Evolutionary conservation across 1,140 invertebrate species (phyloP).

Genomic region (Lasaia peninsularis): DNA sequence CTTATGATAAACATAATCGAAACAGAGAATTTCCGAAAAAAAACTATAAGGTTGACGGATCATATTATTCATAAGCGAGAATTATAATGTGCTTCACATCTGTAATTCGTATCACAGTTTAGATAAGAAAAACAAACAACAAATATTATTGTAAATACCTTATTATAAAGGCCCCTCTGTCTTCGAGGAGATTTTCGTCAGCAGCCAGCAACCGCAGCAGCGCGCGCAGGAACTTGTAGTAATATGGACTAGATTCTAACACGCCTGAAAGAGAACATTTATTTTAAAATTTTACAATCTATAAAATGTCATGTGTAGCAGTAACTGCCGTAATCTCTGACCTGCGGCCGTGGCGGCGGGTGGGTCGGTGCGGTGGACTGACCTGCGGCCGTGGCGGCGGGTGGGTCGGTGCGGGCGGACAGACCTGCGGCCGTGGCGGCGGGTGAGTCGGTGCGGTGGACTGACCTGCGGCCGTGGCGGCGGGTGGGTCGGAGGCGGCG

Average conservation of each 20-base stretch:
- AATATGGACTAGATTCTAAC: conserved; percentile 81
- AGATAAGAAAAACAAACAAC: background rate
- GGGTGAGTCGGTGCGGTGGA: background rate
- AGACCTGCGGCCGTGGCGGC: background rate
- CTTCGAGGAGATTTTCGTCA: conserved; percentile 92
- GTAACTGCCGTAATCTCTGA: too few species aligned
- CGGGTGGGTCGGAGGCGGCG: conserved; percentile 27
- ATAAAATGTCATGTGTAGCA: too few species aligned
- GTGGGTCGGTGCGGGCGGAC: conserved; percentile 37
- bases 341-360: conserved; percentile 6
- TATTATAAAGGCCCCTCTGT: conserved; percentile 96
- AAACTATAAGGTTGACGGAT: too few species aligned
- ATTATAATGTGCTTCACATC: too few species aligned
- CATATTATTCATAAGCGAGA: too few species aligned
- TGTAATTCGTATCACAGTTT: conserved; percentile 70
- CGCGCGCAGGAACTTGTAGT: conserved; percentile 92
- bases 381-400: background rate
- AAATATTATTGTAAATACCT: conserved; percentile 78
- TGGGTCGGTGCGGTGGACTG: background rate
- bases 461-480: background rate
- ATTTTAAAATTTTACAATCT: too few species aligned
- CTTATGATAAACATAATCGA: too few species aligned
- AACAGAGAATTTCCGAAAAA: too few species aligned
- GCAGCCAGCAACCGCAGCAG: conserved; percentile 91
- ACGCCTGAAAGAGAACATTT: conserved; percentile 34